Evolutionary conservation across 2,797 vertebrate species (phyloP), one percentile per base, ranked within the genome.

Genomic region (Scyliorhinus canicula): DNA sequence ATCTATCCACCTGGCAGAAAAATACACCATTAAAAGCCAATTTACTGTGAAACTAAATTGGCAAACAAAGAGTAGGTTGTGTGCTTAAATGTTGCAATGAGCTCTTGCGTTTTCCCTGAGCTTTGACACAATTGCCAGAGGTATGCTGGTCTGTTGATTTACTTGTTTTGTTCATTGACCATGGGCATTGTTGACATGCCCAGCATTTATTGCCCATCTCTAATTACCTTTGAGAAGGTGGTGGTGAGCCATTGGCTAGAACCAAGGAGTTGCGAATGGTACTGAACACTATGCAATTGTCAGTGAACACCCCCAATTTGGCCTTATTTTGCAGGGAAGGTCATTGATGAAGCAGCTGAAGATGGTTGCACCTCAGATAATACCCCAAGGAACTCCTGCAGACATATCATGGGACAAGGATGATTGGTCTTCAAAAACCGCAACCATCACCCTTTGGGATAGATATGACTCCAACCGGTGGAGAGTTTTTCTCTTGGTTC

Each of bases 51-150:
- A 88, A 57, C 52, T 31, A 88, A 86, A 19, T 88, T 88, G 50
- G 31, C 85, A 57, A 91, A 4, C 57, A 40, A 0, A 57, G 85
- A n/a, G 52, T 14, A n/a, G 52, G 14, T 91, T 40, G 35, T 91
- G 57, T 63, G 57, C 7, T 60, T 91, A 24, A 19, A 63, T 40
- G 6, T 63, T 91, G 57, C 57, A 91, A 63, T 91, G n/a, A 40
- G 21, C 57, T 12, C 84, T 60, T 6, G n/a, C 8, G 5, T 90
- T 90, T 90, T 31, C 86, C 55, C 84, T 57, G 31, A 88, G 50
- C 52, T 88, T 88, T 88, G 11, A 88, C 85, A 88, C 28, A 88
- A 55, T 88, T 88, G 57, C 35, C 86, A 90, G 86, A n/a, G 86
- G 86, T 55, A 90, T 60, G 1, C 31, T 90, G 86, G 8, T 90